phyloP scores from a whole-genome alignment of 2,888 invertebrate species.

The Halictus quadricinctus region DNA sequence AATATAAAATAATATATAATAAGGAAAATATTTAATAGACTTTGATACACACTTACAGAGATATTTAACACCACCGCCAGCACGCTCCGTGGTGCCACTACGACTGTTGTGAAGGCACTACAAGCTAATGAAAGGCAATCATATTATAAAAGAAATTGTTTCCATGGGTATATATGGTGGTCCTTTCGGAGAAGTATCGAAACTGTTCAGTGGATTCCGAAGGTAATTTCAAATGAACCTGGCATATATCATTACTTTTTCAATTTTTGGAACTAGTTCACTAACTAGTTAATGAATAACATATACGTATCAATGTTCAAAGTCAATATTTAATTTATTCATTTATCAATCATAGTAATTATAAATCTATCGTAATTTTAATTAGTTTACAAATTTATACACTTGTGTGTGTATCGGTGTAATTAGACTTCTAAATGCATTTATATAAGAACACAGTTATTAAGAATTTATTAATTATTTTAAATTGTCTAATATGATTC shows the following conservation, averaged over 20 bases:
- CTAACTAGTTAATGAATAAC: background rate
- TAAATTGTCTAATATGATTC: background rate
- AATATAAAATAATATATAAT: background rate
- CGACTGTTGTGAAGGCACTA: conserved; percentile 49
- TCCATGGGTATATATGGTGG: background rate
- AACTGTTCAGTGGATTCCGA: background rate
- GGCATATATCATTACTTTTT: background rate
- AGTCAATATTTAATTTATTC: background rate
- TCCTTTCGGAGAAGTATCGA: background rate
- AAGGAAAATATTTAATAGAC: background rate
- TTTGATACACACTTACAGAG: conserved; percentile 29
- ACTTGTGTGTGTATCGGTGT: background rate
- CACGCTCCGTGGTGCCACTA: conserved; percentile 44
- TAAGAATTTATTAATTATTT: background rate
- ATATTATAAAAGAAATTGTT: conserved; percentile 24
- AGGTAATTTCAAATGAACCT: background rate
- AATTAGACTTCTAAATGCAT: background rate
- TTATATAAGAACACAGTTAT: background rate
- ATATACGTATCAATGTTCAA: no score
- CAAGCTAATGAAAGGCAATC: conserved; percentile 35
- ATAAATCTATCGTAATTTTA: background rate
- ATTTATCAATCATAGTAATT: background rate
- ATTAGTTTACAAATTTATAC: background rate
- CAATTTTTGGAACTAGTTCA: background rate
- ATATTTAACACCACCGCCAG: background rate